These are phyloP conservation scores for Galerucella nymphaeae DNA, from an alignment of 2,888 invertebrate species.

Conservation along the genomic window DNA sequence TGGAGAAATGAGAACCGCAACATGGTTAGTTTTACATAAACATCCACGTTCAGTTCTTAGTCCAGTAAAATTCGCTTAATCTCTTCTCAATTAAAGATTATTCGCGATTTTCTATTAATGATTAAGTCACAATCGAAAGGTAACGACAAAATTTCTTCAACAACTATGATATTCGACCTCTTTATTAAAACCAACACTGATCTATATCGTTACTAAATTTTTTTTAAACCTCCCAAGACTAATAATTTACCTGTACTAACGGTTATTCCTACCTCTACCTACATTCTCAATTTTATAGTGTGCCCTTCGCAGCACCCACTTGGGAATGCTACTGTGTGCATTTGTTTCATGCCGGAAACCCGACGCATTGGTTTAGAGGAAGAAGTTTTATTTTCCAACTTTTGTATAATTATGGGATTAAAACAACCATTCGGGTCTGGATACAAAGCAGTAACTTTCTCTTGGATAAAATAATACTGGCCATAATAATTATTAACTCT, in stretches of 20 bases:
- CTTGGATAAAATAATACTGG: conserved; percentile 5
- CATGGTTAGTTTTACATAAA: conserved; percentile 4
- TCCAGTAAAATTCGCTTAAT: neutral
- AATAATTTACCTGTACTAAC: neutral
- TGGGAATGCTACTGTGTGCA: neutral
- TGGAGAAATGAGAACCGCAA: neutral
- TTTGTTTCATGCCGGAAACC: neutral
- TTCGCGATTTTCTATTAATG: too few species aligned
- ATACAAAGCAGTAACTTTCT: conserved; percentile 1
- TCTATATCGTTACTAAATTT: neutral
- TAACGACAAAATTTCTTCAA: too few species aligned
- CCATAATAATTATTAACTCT: neutral
- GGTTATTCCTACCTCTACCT: neutral
- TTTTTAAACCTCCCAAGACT: neutral
- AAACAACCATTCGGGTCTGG: conserved; percentile 27
- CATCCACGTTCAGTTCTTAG: neutral
- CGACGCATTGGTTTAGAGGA: conserved; percentile 31
- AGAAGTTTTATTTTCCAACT: conserved; percentile 46
- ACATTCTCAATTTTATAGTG: conserved; percentile 11
- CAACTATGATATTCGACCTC: too few species aligned
- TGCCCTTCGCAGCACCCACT: neutral
- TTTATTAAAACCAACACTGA: too few species aligned
- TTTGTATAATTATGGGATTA: conserved; percentile 53
- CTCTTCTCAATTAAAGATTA: too few species aligned
- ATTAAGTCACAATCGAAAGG: too few species aligned